A percentile compares a stretch with the other conserved stretches of the same genome.
These are phyloP conservation scores for Oreochromis grahami DNA, from an alignment of 2,797 vertebrate genomes.

Conservation along the genomic window DNA sequence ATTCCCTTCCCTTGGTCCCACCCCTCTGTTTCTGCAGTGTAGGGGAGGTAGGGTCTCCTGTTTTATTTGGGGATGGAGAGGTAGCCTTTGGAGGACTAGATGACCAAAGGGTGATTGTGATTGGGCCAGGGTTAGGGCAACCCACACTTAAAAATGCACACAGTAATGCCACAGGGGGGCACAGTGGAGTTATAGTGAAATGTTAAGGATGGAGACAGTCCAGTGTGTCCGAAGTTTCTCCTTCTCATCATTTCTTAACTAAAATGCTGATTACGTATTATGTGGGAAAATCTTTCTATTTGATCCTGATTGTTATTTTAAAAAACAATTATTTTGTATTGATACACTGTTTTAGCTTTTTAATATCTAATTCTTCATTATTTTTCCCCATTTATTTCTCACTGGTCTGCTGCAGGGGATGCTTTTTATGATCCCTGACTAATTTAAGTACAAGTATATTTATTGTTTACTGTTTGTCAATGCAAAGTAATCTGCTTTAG, in stretches of 20 bases:
- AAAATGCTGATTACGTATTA: not conserved
- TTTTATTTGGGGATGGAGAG: not conserved
- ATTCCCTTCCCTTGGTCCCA: not conserved
- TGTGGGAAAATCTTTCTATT: rapidly evolving
- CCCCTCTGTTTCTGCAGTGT: not conserved
- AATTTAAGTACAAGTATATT: not conserved
- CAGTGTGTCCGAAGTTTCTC: not conserved
- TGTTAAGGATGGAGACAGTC: not conserved
- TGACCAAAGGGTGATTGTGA: not conserved
- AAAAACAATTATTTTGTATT: not conserved
- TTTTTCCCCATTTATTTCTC: not conserved
- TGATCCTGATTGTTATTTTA: not conserved
- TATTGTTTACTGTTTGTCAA: not conserved
- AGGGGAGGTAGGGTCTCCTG: not conserved
- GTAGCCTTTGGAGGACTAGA: not conserved
- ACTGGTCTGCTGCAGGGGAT: not conserved
- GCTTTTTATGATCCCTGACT: not conserved
- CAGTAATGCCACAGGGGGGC: slow-evolving; percentile 61
- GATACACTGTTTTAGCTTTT: not conserved
- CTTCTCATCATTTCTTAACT: not conserved
- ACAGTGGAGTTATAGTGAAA: slow-evolving; percentile 26
- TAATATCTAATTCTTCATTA: not conserved
- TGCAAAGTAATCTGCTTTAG: not conserved
- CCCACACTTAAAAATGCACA: not conserved
- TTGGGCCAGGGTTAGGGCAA: slow-evolving; percentile 8